These are phyloP conservation scores for Habrosyne pyritoides DNA, from an alignment of 2,888 invertebrate species.

Conservation along the genomic window DNA sequence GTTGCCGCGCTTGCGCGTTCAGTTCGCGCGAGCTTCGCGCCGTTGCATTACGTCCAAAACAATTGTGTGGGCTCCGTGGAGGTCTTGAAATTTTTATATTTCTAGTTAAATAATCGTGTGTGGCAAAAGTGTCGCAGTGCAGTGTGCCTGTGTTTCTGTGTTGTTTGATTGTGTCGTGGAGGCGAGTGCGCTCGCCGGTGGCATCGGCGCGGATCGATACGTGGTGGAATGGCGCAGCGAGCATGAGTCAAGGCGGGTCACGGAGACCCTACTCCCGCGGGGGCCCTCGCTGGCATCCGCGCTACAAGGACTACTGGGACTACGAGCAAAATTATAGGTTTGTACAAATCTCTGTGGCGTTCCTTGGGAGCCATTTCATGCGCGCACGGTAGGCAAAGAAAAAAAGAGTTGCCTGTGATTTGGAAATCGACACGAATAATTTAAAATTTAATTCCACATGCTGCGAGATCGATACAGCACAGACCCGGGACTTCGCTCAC, in stretches of 20 bases:
- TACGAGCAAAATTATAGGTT: constrained; percentile 79
- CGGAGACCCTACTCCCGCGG: constrained; percentile 77
- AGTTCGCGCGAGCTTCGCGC: constrained; percentile 68
- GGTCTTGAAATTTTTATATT: constrained; percentile 43
- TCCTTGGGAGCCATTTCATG: constrained; percentile 14
- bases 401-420: not conserved
- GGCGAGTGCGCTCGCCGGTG: constrained; percentile 32
- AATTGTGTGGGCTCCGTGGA: constrained; percentile 48
- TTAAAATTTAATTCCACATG: not conserved
- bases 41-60: constrained; percentile 62
- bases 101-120: constrained; percentile 26
- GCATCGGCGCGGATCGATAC: constrained; percentile 69
- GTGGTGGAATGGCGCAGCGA: constrained; percentile 63
- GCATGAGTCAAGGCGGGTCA: constrained; percentile 79
- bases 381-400: not conserved
- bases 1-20: constrained; percentile 63
- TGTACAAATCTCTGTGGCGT: constrained; percentile 9
- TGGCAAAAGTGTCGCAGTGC: constrained; percentile 58
- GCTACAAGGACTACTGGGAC: constrained; percentile 81
- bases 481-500: not conserved
- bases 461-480: not conserved
- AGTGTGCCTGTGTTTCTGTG: constrained; percentile 47
- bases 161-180: constrained; percentile 29
- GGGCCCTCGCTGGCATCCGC: constrained; percentile 78
- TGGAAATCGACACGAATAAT: not conserved